phyloP scores from a whole-genome alignment of 2,888 invertebrate genomes.

The Acholoe squamosa region DNA sequence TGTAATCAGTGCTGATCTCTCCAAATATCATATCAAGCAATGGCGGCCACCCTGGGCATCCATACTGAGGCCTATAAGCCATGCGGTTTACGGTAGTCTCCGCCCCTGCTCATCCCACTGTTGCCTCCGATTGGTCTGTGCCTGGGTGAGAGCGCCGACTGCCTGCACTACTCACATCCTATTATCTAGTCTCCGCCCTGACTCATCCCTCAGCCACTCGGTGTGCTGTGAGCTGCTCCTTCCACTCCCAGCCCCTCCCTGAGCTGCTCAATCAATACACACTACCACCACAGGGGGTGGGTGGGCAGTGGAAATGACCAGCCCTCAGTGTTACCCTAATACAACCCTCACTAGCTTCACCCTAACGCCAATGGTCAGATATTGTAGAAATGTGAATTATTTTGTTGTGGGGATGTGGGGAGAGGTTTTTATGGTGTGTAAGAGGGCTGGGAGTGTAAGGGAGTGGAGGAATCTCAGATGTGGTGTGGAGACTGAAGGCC shows the following conservation, averaged over 20 bases:
- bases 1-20: too few relatives aligned
- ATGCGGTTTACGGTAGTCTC: too few relatives aligned
- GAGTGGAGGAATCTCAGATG: background rate
- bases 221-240: background rate
- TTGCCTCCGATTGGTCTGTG: background rate
- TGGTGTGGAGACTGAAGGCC: background rate
- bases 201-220: background rate
- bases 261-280: too few relatives aligned
- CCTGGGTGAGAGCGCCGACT: background rate
- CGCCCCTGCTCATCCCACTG: background rate
- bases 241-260: background rate
- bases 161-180: conserved; percentile 26
- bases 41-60: too few relatives aligned
- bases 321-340: background rate
- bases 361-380: too few relatives aligned
- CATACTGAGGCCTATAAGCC: too few relatives aligned
- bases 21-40: too few relatives aligned
- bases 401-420: background rate
- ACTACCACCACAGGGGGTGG: too few relatives aligned
- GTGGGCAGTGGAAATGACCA: background rate
- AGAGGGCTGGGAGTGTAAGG: background rate
- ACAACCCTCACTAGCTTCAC: background rate
- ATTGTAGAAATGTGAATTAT: background rate
- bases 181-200: conserved; percentile 30
- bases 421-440: background rate